phyloP scores from a whole-genome alignment of 2,113 vertebrate species.

The Malurus melanocephalus region DNA sequence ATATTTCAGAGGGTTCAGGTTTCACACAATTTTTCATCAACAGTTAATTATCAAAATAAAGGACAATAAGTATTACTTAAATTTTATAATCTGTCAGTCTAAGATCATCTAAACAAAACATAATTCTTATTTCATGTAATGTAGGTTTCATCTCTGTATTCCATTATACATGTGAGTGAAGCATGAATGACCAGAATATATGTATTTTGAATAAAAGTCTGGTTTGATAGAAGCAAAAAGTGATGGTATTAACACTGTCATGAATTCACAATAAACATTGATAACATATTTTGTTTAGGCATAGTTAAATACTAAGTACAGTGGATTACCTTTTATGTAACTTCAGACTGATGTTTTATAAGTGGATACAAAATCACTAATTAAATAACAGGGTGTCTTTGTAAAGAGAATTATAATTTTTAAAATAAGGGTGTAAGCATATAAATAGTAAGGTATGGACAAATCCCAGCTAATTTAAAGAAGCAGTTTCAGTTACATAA shows the following conservation, averaged over 20 bases:
- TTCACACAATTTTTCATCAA: background rate
- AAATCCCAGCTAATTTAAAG: background rate
- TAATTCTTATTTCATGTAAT: background rate
- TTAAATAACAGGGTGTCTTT: background rate
- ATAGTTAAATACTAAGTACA: background rate
- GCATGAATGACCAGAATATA: background rate
- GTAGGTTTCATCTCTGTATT: background rate
- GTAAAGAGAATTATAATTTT: background rate
- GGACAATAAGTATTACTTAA: background rate
- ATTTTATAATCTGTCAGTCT: background rate
- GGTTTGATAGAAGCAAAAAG: background rate
- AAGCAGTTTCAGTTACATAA: background rate
- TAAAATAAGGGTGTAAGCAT: background rate
- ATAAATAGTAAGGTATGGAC: background rate
- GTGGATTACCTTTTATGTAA: background rate
- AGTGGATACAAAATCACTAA: background rate
- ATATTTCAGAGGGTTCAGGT: conserved; percentile 3
- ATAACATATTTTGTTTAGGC: background rate
- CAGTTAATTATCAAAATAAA: conserved; percentile 26
- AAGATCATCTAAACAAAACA: background rate
- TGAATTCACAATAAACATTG: background rate
- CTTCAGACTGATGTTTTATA: conserved; percentile 1
- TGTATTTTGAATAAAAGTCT: background rate
- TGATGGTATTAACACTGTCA: background rate
- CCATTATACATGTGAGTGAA: background rate